Conservation (phyloP, 2,797 vertebrate species). For the Sebastes minor region DNA sequence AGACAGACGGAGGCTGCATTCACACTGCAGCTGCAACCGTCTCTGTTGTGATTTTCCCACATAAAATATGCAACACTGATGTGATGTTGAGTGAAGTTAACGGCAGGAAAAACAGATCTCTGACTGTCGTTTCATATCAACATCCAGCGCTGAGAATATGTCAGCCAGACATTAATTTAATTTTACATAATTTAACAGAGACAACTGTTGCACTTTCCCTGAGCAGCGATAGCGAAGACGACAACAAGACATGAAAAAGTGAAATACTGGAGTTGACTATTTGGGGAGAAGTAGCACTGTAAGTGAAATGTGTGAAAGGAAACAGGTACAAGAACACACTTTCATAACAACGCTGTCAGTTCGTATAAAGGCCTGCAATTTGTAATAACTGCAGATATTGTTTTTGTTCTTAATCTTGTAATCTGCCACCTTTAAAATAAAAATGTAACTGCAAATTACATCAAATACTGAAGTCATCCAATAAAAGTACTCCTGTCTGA, state of each 20-base stretch:
- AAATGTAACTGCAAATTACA: background rate
- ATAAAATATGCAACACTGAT: background rate
- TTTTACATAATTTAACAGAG: background rate
- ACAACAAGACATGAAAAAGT: background rate
- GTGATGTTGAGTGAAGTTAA: background rate
- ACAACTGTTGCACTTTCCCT: background rate
- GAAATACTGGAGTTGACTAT: background rate
- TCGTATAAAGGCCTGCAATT: background rate
- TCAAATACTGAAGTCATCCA: background rate
- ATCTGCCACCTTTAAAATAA: background rate
- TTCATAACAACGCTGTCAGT: background rate
- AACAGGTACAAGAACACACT: constrained; percentile 4
- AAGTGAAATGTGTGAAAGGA: constrained; percentile 8
- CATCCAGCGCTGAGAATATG: background rate
- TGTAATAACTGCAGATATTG: background rate
- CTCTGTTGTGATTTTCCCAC: constrained; percentile 2
- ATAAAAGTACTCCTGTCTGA: no score
- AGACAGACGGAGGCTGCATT: constrained; percentile 29
- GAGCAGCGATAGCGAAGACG: background rate
- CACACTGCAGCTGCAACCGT: background rate
- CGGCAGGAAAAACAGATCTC: background rate
- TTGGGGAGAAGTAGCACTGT: background rate
- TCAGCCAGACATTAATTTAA: constrained; percentile 1
- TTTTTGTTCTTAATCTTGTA: background rate
- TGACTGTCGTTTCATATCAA: background rate